phyloP scores from a whole-genome alignment of 2,113 vertebrate species.

The Chaetops frenatus region DNA sequence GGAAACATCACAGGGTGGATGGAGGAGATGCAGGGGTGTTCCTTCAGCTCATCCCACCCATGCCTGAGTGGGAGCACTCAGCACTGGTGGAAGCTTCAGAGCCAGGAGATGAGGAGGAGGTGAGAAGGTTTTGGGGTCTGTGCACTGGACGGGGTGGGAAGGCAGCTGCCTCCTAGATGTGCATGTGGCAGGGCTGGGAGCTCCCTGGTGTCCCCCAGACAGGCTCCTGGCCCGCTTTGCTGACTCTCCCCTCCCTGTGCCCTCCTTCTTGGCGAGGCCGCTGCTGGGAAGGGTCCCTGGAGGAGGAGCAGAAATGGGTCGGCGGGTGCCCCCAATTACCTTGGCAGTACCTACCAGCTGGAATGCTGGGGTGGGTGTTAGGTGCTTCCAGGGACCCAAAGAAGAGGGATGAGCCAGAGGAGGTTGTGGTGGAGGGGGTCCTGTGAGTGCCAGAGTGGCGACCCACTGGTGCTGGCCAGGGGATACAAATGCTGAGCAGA shows the following conservation, averaged over 20 bases:
- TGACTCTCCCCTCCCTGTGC: background rate
- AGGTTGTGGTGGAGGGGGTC: background rate
- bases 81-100: background rate
- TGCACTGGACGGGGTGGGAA: background rate
- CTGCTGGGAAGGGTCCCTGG: background rate
- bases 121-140: background rate
- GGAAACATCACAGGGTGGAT: background rate
- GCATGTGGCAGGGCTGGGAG: rapidly evolving
- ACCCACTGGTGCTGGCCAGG: background rate
- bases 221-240: background rate
- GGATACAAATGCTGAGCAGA: background rate
- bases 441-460: background rate
- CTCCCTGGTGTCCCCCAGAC: background rate
- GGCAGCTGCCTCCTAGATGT: background rate
- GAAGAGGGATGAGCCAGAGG: background rate
- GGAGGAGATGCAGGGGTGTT: background rate
- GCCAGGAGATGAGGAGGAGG: background rate
- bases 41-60: background rate
- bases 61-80: background rate
- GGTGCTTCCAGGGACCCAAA: background rate
- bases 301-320: conserved; percentile 21
- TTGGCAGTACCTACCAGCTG: background rate
- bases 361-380: background rate
- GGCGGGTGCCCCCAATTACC: background rate
- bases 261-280: background rate